Evolutionary conservation across 2,113 vertebrate genomes (phyloP), one percentile per base, ranked within the genome.

Genomic region (Nansenia antarctica): DNA sequence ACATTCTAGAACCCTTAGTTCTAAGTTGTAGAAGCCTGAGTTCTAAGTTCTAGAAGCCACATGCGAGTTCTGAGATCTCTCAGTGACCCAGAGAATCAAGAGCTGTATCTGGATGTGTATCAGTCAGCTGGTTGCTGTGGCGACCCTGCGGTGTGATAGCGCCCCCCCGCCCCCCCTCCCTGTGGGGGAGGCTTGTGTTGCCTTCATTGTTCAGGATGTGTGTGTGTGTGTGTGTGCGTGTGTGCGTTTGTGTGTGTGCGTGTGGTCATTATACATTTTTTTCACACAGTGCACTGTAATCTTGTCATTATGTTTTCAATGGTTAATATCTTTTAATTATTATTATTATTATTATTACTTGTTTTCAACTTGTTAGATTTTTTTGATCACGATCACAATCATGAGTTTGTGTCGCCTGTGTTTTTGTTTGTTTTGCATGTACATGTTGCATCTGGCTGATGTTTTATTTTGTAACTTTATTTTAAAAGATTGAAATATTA

Each of bases 241-340:
- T n/a, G n/a, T n/a, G n/a, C n/a, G n/a, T n/a, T n/a, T n/a, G n/a
- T n/a, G n/a, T n/a, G n/a, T n/a, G n/a, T n/a, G 82, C 29, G 58
- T 29, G 34, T 65, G 42, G 37, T 65, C 58, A 67, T 70, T 57
- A 30, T n/a, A 31, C 35, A 39, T 45, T 34, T 54, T 57, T 20
- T 72, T 87, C 85, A 89, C 88, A 86, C 90, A 91, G 85, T 90
- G 90, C 91, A 92, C 89, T 91, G 89, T 92, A 85, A 85, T 87
- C 82, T 73, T 37, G n/a, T n/a, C 11, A 5, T 37, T 37, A 65
- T 78, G 63, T 49, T 60, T 72, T 42, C 27, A 67, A 70, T 45
- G 72, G 66, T 81, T 47, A 62, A 63, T 55, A 45, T 77, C 54
- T 70, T 81, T 86, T 86, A 59, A 54, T 12, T 60, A 27, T 74